Percentiles rank a stretch among this genome's conserved stretches.
Evolutionary conservation across 2,797 vertebrate genomes (phyloP).

Genomic region (Brotula barbata): DNA sequence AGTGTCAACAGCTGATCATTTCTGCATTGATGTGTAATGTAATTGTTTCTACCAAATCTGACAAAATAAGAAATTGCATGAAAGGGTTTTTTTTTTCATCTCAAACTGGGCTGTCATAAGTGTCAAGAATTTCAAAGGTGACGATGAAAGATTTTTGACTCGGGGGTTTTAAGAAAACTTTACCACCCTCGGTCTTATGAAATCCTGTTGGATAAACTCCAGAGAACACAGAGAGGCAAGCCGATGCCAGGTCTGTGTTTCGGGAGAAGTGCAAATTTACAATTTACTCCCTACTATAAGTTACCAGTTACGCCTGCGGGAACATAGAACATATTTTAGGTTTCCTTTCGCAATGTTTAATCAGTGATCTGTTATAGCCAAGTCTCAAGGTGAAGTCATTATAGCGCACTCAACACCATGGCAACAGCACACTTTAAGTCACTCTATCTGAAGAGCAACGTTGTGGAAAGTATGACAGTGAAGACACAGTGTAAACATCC

Average conservation of each 20-base stretch:
- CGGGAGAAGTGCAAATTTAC: not conserved
- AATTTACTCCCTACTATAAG: too few relatives aligned
- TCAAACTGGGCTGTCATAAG: too few relatives aligned
- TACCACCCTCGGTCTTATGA: not conserved
- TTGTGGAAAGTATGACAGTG: conserved; percentile 55
- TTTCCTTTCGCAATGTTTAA: conserved; percentile 3
- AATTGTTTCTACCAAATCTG: too few relatives aligned
- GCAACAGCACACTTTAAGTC: conserved; percentile 35
- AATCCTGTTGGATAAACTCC: not conserved
- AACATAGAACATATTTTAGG: not conserved
- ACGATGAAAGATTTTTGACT: too few relatives aligned
- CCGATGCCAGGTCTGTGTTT: not conserved
- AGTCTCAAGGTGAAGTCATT: conserved; percentile 18
- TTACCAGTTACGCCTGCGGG: not conserved
- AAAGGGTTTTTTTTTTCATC: too few relatives aligned
- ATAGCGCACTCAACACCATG: conserved; percentile 20
- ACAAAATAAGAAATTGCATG: too few relatives aligned
- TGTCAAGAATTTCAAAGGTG: too few relatives aligned
- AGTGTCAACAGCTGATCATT: too few relatives aligned
- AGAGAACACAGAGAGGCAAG: not conserved
- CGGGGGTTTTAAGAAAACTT: not conserved
- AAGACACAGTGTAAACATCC: conserved; percentile 28
- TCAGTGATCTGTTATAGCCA: conserved; percentile 12
- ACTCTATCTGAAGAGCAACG: conserved; percentile 7
- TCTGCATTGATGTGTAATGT: too few relatives aligned